Evolutionary conservation across 2,888 invertebrate genomes (phyloP), one percentile per base, ranked within the genome.

Genomic region (Diarsia brunnea): DNA sequence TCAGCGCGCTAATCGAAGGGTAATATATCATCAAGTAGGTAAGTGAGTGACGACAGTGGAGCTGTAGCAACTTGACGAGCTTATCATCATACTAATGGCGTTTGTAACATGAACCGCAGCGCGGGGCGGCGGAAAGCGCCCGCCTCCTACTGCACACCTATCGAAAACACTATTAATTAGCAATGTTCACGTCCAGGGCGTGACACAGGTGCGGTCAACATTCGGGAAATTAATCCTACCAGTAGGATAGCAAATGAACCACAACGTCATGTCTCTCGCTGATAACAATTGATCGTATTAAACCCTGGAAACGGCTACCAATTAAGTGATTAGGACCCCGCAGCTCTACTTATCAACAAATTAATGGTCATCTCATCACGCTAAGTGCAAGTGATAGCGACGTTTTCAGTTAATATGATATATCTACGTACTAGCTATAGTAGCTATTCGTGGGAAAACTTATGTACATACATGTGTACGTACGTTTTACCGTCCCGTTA

Each of bases 141-240:
- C 69, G 72, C 84, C 84, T 75, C 76, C 75, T 86, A 87, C 86
- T 88, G 90, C 89, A 88, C 90, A 90, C 90, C 92, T 94, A 94
- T 95, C 94, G 94, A 95, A 95, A 95, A 92, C 94, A 92, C 93
- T 94, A 94, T 96, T 96, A 96, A 96, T 96, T 96, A 96, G 95
- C 88, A 78, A 79, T 86, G 89, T 90, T 90, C 89, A 89, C 88
- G 87, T 89, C 88, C 82, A 88, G 93, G 95, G 96, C 89, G 96
- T 92, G 95, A 92, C 95, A 85, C 81, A 92, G 96, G 96, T 89
- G 96, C 91, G 96, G 95, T 93, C 93, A 92, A 93, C 95, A 95
- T 95, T 95, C 92, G 93, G 93, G 91, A 95, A 95, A 96, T 95
- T 96, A 96, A 95, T 95, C 95, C 94, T 93, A 94, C 92, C 94